Evolutionary conservation across 2,797 vertebrate species (phyloP).

Genomic region (Gila robusta): DNA sequence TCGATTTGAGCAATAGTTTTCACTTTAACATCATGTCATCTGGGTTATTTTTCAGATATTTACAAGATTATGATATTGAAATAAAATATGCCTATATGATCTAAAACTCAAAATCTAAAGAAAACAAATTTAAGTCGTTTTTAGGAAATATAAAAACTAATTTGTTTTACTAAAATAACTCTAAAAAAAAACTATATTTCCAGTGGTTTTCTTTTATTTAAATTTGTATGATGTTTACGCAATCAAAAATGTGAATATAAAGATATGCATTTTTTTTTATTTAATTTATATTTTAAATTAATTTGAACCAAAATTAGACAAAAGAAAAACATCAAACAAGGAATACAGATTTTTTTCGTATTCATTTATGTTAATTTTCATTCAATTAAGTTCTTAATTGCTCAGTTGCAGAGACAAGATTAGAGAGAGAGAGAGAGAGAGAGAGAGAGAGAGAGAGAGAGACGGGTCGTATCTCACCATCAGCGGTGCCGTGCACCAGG

Average conservation of each 20-base stretch:
- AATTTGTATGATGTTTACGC: neutral
- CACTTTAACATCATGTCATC: neutral
- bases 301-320: too few species aligned
- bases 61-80: neutral
- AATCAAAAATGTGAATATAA: neutral
- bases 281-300: neutral
- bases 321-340: neutral
- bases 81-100: neutral
- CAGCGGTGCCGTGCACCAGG: slow-evolving; percentile 96
- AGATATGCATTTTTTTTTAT: too few species aligned
- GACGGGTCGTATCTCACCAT: slow-evolving; percentile 82
- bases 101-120: neutral
- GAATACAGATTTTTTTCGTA: neutral
- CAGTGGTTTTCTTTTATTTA: neutral
- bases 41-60: neutral
- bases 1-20: neutral
- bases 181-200: neutral
- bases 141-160: neutral
- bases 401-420: neutral
- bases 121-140: neutral
- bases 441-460: neutral
- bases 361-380: neutral
- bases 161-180: neutral
- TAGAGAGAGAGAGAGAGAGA: neutral
- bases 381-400: neutral